phyloP scores from a whole-genome alignment of 2,113 vertebrate genomes.

The Pseudopodoces humilis region DNA sequence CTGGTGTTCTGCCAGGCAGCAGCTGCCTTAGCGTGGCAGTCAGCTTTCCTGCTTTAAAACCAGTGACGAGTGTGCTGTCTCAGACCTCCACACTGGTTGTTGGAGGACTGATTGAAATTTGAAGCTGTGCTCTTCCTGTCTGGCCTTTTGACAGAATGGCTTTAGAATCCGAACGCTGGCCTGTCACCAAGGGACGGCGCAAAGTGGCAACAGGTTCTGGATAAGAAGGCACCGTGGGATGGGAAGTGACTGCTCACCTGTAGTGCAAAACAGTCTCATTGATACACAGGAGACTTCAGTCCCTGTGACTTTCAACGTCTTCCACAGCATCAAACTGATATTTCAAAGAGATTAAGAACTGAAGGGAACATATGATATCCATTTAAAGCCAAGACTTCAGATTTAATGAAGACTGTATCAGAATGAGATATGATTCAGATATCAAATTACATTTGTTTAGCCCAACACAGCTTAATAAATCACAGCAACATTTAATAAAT shows the following conservation, averaged over 20 bases:
- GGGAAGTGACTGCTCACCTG: neutral
- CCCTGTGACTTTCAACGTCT: slow-evolving; percentile 69
- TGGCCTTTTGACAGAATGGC: neutral
- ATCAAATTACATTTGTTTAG: slow-evolving; percentile 78
- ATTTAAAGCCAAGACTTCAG: slow-evolving; percentile 72
- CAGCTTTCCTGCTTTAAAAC: neutral
- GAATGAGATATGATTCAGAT: slow-evolving; percentile 74
- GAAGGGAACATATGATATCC: slow-evolving; percentile 70
- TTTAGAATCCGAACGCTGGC: neutral
- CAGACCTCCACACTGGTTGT: neutral
- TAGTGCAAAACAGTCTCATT: slow-evolving; percentile 42
- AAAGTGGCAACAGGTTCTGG: neutral
- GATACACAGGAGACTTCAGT: slow-evolving; percentile 57
- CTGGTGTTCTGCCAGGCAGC: neutral
- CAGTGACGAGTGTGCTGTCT: neutral
- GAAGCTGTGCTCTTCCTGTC: neutral
- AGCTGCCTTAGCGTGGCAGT: neutral
- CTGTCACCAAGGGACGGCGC: neutral
- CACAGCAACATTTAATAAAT: slow-evolving; percentile 77
- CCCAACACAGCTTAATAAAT: slow-evolving; percentile 75
- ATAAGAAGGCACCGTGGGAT: neutral
- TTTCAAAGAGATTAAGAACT: slow-evolving; percentile 78
- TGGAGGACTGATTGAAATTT: neutral
- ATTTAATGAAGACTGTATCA: slow-evolving; percentile 75
- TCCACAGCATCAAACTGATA: slow-evolving; percentile 72